These are phyloP conservation scores for Diplazon laetatorius DNA, from an alignment of 2,888 invertebrate species.

Conservation along the genomic window DNA sequence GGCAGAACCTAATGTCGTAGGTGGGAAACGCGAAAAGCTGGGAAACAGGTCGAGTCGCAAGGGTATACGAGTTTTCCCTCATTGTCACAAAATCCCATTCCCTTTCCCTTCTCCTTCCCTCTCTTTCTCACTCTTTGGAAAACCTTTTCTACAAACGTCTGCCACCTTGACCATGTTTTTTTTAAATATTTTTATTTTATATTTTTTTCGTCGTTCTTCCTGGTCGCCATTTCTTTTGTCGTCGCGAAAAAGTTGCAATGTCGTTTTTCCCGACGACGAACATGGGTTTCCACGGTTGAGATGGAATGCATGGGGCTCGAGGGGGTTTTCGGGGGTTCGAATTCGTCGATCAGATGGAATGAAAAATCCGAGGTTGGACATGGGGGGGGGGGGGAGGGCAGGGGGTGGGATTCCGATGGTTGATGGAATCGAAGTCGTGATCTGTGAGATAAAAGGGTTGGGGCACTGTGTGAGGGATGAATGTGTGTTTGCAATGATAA, in stretches of 20 bases:
- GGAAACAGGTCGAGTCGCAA: constrained; percentile 24
- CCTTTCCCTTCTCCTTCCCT: not conserved
- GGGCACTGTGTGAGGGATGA: no score
- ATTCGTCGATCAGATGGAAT: not conserved
- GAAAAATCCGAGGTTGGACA: not conserved
- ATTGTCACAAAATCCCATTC: constrained; percentile 1
- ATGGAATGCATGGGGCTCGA: no score
- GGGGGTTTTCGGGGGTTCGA: no score
- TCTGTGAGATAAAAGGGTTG: no score
- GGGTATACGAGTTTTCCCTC: constrained; percentile 2
- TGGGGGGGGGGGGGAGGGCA: no score
- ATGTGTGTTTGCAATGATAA: no score
- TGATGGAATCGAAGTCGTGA: no score
- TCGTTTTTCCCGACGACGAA: not conserved
- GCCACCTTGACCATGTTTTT: constrained; percentile 8
- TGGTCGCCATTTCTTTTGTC: constrained; percentile 16
- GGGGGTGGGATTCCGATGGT: no score
- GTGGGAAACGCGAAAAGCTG: constrained; percentile 6
- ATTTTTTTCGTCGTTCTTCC: not conserved
- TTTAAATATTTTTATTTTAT: not conserved
- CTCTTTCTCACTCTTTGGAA: not conserved
- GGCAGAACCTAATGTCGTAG: constrained; percentile 40
- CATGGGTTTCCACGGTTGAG: not conserved
- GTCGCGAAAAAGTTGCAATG: not conserved
- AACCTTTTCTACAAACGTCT: no score